Conservation (phyloP, 2,797 vertebrate genomes). For the Galaxias olidus region DNA sequence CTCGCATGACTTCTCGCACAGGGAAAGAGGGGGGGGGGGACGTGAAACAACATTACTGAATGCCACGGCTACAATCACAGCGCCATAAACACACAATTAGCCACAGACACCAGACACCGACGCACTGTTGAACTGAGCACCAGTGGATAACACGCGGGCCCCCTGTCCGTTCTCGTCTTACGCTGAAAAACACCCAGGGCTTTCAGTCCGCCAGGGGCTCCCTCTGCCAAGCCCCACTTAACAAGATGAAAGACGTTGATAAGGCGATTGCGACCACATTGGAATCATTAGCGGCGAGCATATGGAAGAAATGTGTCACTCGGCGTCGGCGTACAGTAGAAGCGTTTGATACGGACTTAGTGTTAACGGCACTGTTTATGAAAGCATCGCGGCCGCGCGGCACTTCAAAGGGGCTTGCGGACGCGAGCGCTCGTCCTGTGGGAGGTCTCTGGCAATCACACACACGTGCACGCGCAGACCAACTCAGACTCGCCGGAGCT, state of each 20-base stretch:
- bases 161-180: conserved; percentile 19
- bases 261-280: conserved; percentile 71
- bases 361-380: conserved; percentile 69
- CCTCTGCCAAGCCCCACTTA: conserved; percentile 49
- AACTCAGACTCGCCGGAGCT: conserved; percentile 54
- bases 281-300: conserved; percentile 60
- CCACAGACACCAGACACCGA: neutral
- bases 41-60: too few relatives aligned
- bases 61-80: too few relatives aligned
- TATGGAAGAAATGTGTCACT: conserved; percentile 66
- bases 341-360: conserved; percentile 55
- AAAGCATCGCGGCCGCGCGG: conserved; percentile 48
- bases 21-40: too few relatives aligned
- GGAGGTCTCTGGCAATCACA: conserved; percentile 54
- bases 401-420: conserved; percentile 60
- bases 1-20: too few relatives aligned
- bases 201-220: conserved; percentile 26
- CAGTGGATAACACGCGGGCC: conserved; percentile 3
- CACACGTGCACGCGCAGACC: neutral
- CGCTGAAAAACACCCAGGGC: conserved; percentile 32
- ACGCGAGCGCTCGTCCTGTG: conserved; percentile 51
- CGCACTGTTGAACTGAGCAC: conserved; percentile 10
- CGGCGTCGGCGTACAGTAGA: conserved; percentile 37
- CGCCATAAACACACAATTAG: too few relatives aligned
- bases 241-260: conserved; percentile 61